Conservation (phyloP, 2,797 vertebrate species). For the Adrianichthys oophorus region DNA sequence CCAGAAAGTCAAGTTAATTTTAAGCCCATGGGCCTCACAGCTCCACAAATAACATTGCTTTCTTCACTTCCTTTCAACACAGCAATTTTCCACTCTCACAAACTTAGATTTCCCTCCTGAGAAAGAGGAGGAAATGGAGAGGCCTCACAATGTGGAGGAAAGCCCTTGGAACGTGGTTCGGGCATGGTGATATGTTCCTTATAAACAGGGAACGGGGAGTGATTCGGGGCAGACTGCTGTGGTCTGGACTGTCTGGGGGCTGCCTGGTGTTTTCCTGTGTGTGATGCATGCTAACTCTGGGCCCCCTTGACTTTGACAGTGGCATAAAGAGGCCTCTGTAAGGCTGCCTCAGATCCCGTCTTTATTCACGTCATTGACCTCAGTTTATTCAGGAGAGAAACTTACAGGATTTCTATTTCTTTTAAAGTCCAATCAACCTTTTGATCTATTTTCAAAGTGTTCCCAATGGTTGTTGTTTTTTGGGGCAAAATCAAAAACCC, state of each 20-base stretch:
- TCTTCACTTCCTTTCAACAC: constrained; percentile 66
- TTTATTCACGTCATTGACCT: constrained; percentile 69
- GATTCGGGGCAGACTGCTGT: constrained; percentile 53
- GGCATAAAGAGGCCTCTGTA: constrained; percentile 75
- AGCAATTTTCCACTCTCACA: constrained; percentile 73
- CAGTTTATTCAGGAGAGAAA: constrained; percentile 67
- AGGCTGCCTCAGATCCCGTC: constrained; percentile 56
- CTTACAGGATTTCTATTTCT: constrained; percentile 25
- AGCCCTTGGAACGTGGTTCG: constrained; percentile 68
- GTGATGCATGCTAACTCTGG: constrained; percentile 69
- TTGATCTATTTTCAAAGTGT: too few relatives aligned
- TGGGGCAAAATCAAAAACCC: too few relatives aligned
- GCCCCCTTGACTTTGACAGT: constrained; percentile 52
- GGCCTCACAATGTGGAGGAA: constrained; percentile 61
- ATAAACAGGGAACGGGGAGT: constrained; percentile 51
- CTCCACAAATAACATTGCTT: constrained; percentile 75
- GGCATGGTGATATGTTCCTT: constrained; percentile 59
- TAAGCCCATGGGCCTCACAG: constrained; percentile 65
- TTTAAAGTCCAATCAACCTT: too few relatives aligned
- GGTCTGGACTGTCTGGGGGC: constrained; percentile 64
- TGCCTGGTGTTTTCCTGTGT: constrained; percentile 72
- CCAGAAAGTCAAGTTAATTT: constrained; percentile 76
- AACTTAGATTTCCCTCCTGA: constrained; percentile 77
- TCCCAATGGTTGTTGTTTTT: too few relatives aligned
- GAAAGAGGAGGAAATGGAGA: constrained; percentile 73